Evolutionary conservation across 1,140 invertebrate genomes (phyloP).

Genomic region (Leptinotarsa lineolata): DNA sequence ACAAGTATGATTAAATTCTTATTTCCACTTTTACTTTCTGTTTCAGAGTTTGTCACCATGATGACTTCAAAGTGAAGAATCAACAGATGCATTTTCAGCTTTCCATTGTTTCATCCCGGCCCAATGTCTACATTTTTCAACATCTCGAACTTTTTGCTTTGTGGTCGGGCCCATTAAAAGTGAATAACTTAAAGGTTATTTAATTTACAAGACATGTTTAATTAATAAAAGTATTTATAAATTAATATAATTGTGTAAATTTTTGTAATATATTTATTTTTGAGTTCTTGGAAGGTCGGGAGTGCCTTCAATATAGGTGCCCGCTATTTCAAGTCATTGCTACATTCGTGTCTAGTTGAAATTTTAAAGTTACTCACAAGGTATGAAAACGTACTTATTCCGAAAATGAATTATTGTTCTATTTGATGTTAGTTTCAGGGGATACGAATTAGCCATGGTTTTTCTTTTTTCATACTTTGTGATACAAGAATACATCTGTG

Average conservation of each 20-base stretch:
- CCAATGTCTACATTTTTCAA: conserved; percentile 52
- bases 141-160: conserved; percentile 52
- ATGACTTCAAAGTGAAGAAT: conserved; percentile 95
- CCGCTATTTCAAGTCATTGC: conserved; percentile 28
- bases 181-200: conserved; percentile 54
- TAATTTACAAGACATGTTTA: conserved; percentile 53
- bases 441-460: conserved; percentile 38
- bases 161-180: conserved; percentile 53
- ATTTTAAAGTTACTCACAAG: conserved; percentile 48
- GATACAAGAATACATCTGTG: conserved; percentile 47
- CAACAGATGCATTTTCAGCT: conserved; percentile 58
- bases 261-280: conserved; percentile 56
- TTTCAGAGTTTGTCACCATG: conserved; percentile 97
- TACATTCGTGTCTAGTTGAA: conserved; percentile 44
- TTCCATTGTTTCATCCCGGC: conserved; percentile 59
- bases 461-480: conserved; percentile 50
- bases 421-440: conserved; percentile 43
- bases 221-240: conserved; percentile 54
- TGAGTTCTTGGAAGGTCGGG: conserved; percentile 29
- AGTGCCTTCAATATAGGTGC: conserved; percentile 22
- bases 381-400: conserved; percentile 50
- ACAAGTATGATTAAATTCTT: not conserved
- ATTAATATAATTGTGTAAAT: conserved; percentile 57
- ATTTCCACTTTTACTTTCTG: conserved; percentile 50
- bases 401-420: conserved; percentile 36